Base-by-base conservation (phyloP, 1,140 invertebrate species). In the Capitella teleta region DNA sequence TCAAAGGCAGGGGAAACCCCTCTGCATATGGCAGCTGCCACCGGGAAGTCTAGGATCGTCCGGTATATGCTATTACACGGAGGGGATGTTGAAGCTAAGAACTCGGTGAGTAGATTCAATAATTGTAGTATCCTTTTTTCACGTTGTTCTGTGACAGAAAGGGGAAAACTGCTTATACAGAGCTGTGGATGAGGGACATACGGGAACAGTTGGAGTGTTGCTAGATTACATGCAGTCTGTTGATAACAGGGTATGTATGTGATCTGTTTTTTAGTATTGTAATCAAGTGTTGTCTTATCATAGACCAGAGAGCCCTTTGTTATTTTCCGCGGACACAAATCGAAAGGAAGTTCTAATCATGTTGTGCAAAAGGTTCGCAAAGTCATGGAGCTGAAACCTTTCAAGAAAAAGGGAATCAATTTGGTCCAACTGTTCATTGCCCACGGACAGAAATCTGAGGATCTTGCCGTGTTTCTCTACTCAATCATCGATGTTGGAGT, bases 141-240 rank as follows among this genome's bases (percentile, higher is more conserved):
- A 40, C 8, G 19, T 2, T 40, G 38, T 40, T 43, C 8, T 16
- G 8, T 44, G 24, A 8, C 42, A 44, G 45, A 47, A 47, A 32
- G 32, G 25, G n/a, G 0, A 47, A 32, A 47, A 18, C 19, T 26
- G 19, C 5, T 32, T 47, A 8, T 32, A 47, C 16, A 32, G 19
- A 6, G 45, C 45, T 18, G 30, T 47, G 3, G 45, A 47, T 18
- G 21, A 32, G 19, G 30, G 30, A 8, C 18, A 32, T 19, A 32
- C 45, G 10, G 30, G 45, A 16, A 10, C 45, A 5, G 30, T 47
- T 18, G 45, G 26, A n/a, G 45, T 47, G n/a, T 32, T 47, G 10
- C 26, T 47, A 19, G 45, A 47, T 25, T 47, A 47, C 18, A 47
- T 47, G 45, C 45, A 47, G 19, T 47, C 45, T 5, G 45, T 47